Base-by-base conservation (phyloP, 2,888 invertebrate species). In the Mesorhabditis spiculigera region DNA sequence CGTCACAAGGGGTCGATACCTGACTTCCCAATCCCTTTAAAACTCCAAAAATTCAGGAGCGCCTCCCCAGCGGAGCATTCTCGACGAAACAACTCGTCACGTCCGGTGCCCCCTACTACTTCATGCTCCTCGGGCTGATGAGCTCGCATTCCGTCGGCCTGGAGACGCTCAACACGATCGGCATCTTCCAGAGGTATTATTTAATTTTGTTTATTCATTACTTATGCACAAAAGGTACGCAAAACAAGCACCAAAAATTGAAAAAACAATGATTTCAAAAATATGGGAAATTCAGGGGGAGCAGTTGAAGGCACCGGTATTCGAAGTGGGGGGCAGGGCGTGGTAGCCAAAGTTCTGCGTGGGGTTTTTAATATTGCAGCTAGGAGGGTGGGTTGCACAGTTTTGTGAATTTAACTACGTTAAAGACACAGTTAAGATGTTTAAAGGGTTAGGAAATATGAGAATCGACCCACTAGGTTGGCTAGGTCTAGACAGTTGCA, bases 151-250 rank as follows among this genome's bases (percentile, higher is more conserved):
- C 68, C 41, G 65, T 68, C 61, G 78, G 78, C 45, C 13, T 73
- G 13, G 68, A 69, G 13, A 71, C 81, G 41, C 70, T 84, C 28
- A 75, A 81, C 62, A 74, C 75, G 58, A 70, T 74, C 42, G 81
- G 80, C 65, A 66, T 84, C 58, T 73, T 77, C 28, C 82, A 83
- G 67, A 73, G 78, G 83, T 82, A 45, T 78, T 81, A 74, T 67
- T 28, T 16, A 44, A 8, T 63, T 45, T 67, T 45, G 63, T 45
- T 71, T 71, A 71, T 65, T 70, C 41, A 44, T 70, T 45, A 68
- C 43, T 28, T 16, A 66, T 13, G 8, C 45, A 65, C 8, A 43
- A 6, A 65, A 65, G 43, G 6, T 41, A 10, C 28, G 8, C 64
- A 43, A 64, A 64, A 64, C 10, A 63, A 42, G 63, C 6, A 5